Base-by-base conservation (phyloP, 2,113 vertebrate genomes). In the Fregata magnificens region DNA sequence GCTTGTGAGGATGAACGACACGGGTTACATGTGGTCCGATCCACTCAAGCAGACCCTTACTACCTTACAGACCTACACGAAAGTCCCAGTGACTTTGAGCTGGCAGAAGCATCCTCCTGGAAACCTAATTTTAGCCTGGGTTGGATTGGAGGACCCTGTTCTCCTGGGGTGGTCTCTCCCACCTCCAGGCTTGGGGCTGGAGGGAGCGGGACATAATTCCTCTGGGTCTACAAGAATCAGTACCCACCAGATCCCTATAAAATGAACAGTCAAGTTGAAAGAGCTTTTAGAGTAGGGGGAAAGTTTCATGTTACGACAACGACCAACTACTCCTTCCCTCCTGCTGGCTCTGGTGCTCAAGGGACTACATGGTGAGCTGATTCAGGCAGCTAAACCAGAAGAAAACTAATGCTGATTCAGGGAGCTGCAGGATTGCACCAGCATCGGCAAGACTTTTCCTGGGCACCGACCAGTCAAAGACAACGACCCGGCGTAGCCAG, bases 391-490 rank as follows among this genome's bases (percentile, higher is more conserved):
- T 58, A 86, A 90, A 82, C 18, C 28, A 76, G 36, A 47, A 76
- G 72, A 71, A 94, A 88, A 70, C 34, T 40, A 56, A 78, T 0
- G 5, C 13, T 52, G 38, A 65, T 31, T 47, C 26, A 49, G 29
- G 38, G 47, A 94, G 77, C 47, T 84, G 32, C 28, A 88, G 69
- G 52, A 61, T 16, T 5, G 11, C 31, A 76, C 22, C 61, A 66
- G 13, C 40, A 63, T 16, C 2, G 2, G 32, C 28, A 85, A 61
- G 61, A 38, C 12, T 31, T 17, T n/a, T 62, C 58, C 69, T 40
- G 31, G 18, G 22, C 47, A 76, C 34, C 0, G 0, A 67, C 3
- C 16, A 65, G 55, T 9, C 6, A 5, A 55, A 82, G 19, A 32
- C 20, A 29, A 66, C 1, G 2, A n/a, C 34, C 16, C 10, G 2